Conservation (phyloP, 2,797 vertebrate genomes). For the Eutrigla gurnardus region DNA sequence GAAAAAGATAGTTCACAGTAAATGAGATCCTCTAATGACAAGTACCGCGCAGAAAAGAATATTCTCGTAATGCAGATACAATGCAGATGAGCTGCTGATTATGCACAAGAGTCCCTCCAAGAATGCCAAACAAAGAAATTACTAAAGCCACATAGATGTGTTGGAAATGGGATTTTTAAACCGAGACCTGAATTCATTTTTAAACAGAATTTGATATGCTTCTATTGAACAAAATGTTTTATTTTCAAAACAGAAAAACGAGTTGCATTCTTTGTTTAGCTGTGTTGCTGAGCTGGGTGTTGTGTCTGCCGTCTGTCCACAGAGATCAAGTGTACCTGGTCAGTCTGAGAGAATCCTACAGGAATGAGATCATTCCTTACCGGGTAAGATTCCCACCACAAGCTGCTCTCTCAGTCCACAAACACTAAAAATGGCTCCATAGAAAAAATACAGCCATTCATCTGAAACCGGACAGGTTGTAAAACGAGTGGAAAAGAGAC, state of each 20-base stretch:
- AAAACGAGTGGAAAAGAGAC: constrained; percentile 65
- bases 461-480: constrained; percentile 69
- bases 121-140: not conserved
- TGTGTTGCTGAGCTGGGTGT: constrained; percentile 45
- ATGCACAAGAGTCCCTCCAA: not conserved
- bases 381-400: constrained; percentile 87
- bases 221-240: not conserved
- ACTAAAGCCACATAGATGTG: not conserved
- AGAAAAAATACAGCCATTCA: constrained; percentile 68
- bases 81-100: constrained; percentile 19
- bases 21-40: constrained; percentile 13
- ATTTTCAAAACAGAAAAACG: not conserved
- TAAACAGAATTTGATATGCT: not conserved
- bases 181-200: not conserved
- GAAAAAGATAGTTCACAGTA: not conserved
- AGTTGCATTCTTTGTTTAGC: constrained; percentile 3
- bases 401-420: constrained; percentile 58
- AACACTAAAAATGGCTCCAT: constrained; percentile 55
- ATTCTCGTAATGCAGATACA: not conserved
- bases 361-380: constrained; percentile 95
- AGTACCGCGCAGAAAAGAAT: not conserved
- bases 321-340: constrained; percentile 99
- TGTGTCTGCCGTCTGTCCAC: constrained; percentile 59
- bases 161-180: not conserved
- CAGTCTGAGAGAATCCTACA: constrained; percentile 95